Evolutionary conservation across 2,113 vertebrate species (phyloP).

Genomic region (Heterochromis multidens): DNA sequence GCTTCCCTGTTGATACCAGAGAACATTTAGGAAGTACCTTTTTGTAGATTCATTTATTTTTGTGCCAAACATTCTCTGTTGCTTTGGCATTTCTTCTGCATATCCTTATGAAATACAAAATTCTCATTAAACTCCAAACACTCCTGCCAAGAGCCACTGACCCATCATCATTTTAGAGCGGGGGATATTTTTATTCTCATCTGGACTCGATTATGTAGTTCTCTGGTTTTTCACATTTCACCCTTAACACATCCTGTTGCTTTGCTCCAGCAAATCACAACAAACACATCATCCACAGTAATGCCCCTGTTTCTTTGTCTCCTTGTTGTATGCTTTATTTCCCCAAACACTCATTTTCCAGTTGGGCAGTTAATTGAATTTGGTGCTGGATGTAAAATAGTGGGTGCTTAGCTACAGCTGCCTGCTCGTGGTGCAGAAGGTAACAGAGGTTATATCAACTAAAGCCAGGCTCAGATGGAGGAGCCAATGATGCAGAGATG

Average conservation of each 20-base stretch:
- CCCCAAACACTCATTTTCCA: constrained; percentile 62
- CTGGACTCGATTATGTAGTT: constrained; percentile 13
- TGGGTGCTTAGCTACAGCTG: constrained; percentile 50
- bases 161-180: not conserved
- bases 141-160: constrained; percentile 17
- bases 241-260: constrained; percentile 10
- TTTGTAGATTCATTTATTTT: not conserved
- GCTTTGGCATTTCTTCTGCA: constrained; percentile 2
- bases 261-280: constrained; percentile 47
- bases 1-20: not conserved
- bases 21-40: not conserved
- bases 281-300: constrained; percentile 22
- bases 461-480: constrained; percentile 22
- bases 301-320: constrained; percentile 7
- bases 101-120: constrained; percentile 28
- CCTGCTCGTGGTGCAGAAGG: constrained; percentile 12
- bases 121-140: constrained; percentile 37
- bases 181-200: constrained; percentile 4
- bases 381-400: constrained; percentile 40
- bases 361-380: constrained; percentile 68
- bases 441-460: constrained; percentile 27
- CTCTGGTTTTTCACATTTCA: constrained; percentile 4
- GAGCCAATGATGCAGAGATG: constrained; percentile 9
- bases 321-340: constrained; percentile 51
- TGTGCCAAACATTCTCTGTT: not conserved